Evolutionary conservation across 1,140 invertebrate genomes (phyloP), one percentile per base, ranked within the genome.

Genomic region (Thaumetopoea pityocampa): DNA sequence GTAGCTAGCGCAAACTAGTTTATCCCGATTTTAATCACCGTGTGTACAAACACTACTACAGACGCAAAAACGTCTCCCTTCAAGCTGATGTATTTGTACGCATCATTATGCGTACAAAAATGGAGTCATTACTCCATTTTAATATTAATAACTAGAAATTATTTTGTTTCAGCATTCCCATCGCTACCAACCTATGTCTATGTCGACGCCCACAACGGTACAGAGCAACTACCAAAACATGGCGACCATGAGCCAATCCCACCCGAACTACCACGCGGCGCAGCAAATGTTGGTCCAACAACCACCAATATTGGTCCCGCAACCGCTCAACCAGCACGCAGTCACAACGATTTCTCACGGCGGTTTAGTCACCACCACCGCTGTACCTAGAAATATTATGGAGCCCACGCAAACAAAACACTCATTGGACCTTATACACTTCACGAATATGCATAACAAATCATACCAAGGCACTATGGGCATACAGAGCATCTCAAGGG

Each of bases 181-280:
- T 18, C 63, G 76, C 43, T 80, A 79, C 49, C 84, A 78, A 46
- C 80, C 54, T 12, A 80, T 85, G 77, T 67, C 81, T 5, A 40
- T 77, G 28, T 85, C 78, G 3, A 80, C 85, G 2, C 80, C 85
- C 1, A 59, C 78, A 2, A 64, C 70, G 0, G 66, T 48, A n/a
- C 66, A 73, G 23, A 52, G 58, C 23, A 73, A 67, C 51, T 82
- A 79, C 45, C 74, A 77, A 15, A 76, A 73, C 52, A 45, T 69
- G 53, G 56, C 56, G 5, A 65, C 59, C 2, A 74, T 78, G 76
- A 67, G 58, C 34, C 74, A 78, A 32, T 77, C 72, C 3, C 84
- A 77, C 8, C 73, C 72, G n/a, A 66, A 46, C 37, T 77, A 68
- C 55, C 61, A 67, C 19, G 54, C 51, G n/a, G 32, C 38, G 1